phyloP scores from a whole-genome alignment of 2,113 vertebrate genomes.

The Heloderma charlesbogerti region DNA sequence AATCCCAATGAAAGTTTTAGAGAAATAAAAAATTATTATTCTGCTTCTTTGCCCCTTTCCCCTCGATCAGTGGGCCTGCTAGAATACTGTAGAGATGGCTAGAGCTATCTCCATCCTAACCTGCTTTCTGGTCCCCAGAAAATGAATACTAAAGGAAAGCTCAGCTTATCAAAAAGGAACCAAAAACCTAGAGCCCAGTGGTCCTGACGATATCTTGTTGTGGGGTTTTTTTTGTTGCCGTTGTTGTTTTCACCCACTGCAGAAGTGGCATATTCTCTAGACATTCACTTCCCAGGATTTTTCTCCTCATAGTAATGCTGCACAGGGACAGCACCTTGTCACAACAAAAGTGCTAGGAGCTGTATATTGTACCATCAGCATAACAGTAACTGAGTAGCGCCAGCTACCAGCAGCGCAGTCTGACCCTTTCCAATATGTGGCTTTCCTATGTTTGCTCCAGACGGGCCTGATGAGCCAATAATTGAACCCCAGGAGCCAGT shows the following conservation, averaged over 20 bases:
- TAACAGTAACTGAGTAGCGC: background rate
- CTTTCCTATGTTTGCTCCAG: constrained; percentile 29
- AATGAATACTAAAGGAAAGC: background rate
- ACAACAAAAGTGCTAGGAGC: background rate
- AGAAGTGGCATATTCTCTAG: background rate
- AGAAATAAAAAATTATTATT: too few relatives aligned
- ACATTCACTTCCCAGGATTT: background rate
- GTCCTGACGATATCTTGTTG: background rate
- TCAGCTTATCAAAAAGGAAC: too few relatives aligned
- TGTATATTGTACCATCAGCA: background rate
- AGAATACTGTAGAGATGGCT: too few relatives aligned
- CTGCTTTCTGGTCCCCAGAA: background rate
- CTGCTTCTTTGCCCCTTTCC: background rate
- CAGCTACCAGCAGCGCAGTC: accelerated
- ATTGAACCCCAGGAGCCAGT: background rate
- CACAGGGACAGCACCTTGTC: background rate
- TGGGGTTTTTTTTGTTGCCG: too few relatives aligned
- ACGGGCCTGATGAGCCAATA: background rate
- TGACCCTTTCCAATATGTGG: background rate
- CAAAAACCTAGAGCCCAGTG: too few relatives aligned
- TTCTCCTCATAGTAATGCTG: too few relatives aligned
- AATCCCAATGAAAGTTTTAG: background rate
- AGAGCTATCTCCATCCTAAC: too few relatives aligned
- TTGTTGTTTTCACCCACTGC: background rate
- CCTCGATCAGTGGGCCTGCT: background rate